phyloP scores from a whole-genome alignment of 2,113 vertebrate species.

The Pelecanus crispus region DNA sequence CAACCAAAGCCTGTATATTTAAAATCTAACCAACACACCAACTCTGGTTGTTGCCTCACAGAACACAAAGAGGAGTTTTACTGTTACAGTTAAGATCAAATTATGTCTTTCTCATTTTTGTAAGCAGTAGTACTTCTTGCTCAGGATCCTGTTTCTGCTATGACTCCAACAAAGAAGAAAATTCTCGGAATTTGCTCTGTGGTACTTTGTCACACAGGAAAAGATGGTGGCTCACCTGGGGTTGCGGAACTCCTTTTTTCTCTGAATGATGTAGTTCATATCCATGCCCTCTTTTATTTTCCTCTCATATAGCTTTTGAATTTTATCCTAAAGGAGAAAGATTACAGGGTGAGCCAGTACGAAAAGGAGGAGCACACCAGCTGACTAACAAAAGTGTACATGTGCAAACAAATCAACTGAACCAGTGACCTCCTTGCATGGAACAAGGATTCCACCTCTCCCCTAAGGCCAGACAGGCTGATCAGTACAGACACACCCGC shows the following conservation, averaged over 20 bases:
- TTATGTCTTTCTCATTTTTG: background rate
- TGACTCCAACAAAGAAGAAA: background rate
- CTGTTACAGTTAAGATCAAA: background rate
- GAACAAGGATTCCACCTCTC: background rate
- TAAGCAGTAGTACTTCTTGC: background rate
- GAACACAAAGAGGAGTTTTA: background rate
- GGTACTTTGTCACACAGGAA: background rate
- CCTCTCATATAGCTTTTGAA: slow-evolving; percentile 91
- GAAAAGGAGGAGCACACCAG: background rate
- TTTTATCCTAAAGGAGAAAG: slow-evolving; percentile 84
- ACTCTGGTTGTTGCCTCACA: background rate
- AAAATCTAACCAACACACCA: background rate
- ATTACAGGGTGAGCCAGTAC: background rate
- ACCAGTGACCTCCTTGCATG: background rate
- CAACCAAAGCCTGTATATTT: background rate
- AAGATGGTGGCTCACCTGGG: slow-evolving; percentile 80
- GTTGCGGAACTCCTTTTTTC: slow-evolving; percentile 97
- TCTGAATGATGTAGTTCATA: slow-evolving; percentile 95
- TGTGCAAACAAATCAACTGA: background rate
- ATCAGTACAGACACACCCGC: background rate
- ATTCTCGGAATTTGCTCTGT: background rate
- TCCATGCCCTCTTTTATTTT: slow-evolving; percentile 94
- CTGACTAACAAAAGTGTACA: background rate
- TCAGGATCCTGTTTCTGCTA: background rate
- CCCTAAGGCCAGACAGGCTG: background rate